Evolutionary conservation across 2,888 invertebrate genomes (phyloP).

Genomic region (Macrophya alboannulata): DNA sequence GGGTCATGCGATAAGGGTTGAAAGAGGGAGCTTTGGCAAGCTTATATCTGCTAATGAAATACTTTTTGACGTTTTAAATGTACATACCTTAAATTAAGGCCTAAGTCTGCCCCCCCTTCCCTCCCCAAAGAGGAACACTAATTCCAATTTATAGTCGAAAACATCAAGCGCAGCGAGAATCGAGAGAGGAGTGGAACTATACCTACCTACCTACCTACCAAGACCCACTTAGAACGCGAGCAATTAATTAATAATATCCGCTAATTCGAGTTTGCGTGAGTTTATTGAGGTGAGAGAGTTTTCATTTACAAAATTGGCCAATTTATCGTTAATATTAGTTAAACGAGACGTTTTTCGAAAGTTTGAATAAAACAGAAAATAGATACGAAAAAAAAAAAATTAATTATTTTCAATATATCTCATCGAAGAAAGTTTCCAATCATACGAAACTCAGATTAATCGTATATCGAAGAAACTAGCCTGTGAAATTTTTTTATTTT

Average conservation of each 20-base stretch:
- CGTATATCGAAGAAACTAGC: background rate
- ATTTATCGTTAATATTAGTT: background rate
- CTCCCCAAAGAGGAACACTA: conserved; percentile 3
- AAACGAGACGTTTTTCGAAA: background rate
- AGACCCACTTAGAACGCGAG: background rate
- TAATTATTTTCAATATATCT: background rate
- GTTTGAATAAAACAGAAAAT: background rate
- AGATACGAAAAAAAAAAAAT: background rate
- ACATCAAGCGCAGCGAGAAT: background rate
- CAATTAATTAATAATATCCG: background rate
- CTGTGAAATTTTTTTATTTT: too few relatives aligned
- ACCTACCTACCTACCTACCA: background rate
- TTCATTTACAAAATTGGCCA: background rate
- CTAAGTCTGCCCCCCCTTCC: background rate
- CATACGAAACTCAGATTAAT: background rate
- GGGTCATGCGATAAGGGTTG: conserved; percentile 45
- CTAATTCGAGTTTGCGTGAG: background rate
- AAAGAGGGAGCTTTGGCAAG: conserved; percentile 34
- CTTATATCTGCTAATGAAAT: conserved; percentile 47
- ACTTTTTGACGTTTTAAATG: conserved; percentile 19
- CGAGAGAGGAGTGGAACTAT: background rate
- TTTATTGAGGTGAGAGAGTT: background rate
- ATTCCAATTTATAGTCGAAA: conserved; percentile 23
- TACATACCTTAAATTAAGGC: conserved; percentile 15
- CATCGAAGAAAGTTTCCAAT: background rate